Percentiles rank a stretch among this genome's conserved stretches.
Conservation (phyloP, 2,113 vertebrate species). For the Baryphthengus martii region DNA sequence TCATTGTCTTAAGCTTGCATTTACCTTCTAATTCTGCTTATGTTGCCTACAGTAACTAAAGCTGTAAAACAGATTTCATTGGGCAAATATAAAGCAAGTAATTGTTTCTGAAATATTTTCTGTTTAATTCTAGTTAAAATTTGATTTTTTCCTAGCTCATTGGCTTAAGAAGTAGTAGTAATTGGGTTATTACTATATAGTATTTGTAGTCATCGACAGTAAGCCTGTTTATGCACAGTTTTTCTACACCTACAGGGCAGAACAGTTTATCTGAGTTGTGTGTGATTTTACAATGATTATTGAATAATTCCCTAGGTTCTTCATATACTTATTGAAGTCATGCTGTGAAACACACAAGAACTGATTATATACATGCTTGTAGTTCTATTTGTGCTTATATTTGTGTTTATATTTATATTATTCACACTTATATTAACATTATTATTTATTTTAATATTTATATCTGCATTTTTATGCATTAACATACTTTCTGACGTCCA, state of each 20-base stretch:
- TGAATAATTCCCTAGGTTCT: background rate
- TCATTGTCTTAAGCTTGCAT: background rate
- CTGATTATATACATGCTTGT: background rate
- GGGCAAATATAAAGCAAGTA: constrained; percentile 20
- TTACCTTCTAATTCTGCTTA: constrained; percentile 31
- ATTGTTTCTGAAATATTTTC: constrained; percentile 32
- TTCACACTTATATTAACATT: background rate
- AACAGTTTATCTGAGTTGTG: background rate
- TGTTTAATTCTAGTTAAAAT: constrained; percentile 18
- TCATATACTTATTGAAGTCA: background rate
- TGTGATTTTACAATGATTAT: background rate
- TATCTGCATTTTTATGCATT: background rate
- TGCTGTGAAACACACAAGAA: background rate
- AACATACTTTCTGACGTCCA: background rate
- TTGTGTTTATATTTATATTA: background rate
- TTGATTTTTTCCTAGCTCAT: background rate
- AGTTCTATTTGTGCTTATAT: background rate
- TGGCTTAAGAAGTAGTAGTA: background rate
- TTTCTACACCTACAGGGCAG: background rate
- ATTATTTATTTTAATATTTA: background rate
- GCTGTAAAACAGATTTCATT: background rate
- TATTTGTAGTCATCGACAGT: background rate
- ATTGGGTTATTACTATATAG: background rate
- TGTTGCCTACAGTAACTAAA: background rate
- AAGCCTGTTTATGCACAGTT: background rate